phyloP scores from a whole-genome alignment of 1,140 invertebrate species.

The Caenorhabditis tropicalis region DNA sequence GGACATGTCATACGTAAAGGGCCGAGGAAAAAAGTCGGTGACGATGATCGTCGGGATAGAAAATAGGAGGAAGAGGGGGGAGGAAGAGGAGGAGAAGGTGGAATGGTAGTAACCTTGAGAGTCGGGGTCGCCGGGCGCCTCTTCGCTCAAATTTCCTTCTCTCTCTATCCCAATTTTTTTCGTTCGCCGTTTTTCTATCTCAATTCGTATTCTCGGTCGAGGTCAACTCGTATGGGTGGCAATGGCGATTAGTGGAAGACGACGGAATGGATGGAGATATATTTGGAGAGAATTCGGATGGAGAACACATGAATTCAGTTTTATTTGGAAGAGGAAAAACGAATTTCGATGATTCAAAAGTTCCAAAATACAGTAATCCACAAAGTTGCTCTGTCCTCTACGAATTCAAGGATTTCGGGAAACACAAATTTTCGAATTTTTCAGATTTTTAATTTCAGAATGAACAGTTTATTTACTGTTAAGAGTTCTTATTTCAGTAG shows the following conservation, averaged over 20 bases:
- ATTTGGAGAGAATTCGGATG: too few relatives aligned
- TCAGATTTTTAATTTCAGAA: too few relatives aligned
- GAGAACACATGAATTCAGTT: too few relatives aligned
- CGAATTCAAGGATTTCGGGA: too few relatives aligned
- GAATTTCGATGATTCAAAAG: too few relatives aligned
- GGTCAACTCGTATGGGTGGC: slow-evolving; percentile 42
- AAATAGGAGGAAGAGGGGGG: background rate
- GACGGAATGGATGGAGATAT: background rate
- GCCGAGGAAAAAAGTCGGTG: slow-evolving; percentile 13
- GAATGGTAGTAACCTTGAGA: slow-evolving; percentile 38
- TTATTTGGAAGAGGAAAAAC: too few relatives aligned
- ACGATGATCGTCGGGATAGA: slow-evolving; percentile 30
- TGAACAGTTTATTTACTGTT: too few relatives aligned
- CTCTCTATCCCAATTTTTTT: background rate
- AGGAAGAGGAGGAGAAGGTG: background rate
- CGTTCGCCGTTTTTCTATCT: slow-evolving; percentile 38
- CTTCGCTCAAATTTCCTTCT: background rate
- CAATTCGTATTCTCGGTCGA: slow-evolving; percentile 43
- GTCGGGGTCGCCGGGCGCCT: slow-evolving; percentile 4
- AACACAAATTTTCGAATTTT: too few relatives aligned
- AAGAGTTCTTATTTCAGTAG: too few relatives aligned
- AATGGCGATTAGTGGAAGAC: slow-evolving; percentile 36
- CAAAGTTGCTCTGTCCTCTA: too few relatives aligned
- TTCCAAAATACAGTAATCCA: too few relatives aligned
- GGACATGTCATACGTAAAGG: slow-evolving; percentile 7